These are phyloP conservation scores for Chiloscyllium punctatum DNA, from an alignment of 2,797 vertebrate genomes.

Conservation along the genomic window DNA sequence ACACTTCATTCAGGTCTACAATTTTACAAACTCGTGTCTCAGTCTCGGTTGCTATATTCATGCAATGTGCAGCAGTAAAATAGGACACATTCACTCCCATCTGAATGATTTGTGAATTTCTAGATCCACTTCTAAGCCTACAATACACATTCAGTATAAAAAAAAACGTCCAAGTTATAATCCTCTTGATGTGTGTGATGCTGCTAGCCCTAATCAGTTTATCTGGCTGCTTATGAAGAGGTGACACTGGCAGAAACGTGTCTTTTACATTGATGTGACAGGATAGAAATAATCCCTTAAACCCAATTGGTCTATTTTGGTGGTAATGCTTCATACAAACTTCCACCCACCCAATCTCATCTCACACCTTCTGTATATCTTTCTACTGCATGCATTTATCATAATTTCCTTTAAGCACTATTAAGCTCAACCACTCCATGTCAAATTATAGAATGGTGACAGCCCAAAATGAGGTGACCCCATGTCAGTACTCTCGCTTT, in stretches of 20 bases:
- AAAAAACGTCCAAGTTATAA: background rate
- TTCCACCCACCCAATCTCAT: background rate
- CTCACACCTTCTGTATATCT: background rate
- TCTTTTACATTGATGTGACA: background rate
- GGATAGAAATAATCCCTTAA: background rate
- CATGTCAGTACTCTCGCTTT: background rate
- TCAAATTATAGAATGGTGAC: background rate
- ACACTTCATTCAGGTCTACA: too few species aligned
- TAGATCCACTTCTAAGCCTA: background rate
- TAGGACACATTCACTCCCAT: background rate
- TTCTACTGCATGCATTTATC: background rate
- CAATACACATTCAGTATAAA: background rate
- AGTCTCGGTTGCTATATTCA: background rate
- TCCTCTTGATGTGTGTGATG: background rate
- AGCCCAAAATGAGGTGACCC: background rate
- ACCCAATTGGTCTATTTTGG: background rate
- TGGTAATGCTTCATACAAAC: background rate
- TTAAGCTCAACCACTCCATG: background rate
- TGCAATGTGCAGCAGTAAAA: background rate
- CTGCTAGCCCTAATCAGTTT: background rate
- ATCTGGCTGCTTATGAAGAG: background rate
- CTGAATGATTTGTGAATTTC: background rate
- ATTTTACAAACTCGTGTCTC: background rate
- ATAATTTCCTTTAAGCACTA: background rate
- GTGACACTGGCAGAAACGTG: background rate